Conservation (phyloP, 1,140 invertebrate species). For the Babylonia areolata region DNA sequence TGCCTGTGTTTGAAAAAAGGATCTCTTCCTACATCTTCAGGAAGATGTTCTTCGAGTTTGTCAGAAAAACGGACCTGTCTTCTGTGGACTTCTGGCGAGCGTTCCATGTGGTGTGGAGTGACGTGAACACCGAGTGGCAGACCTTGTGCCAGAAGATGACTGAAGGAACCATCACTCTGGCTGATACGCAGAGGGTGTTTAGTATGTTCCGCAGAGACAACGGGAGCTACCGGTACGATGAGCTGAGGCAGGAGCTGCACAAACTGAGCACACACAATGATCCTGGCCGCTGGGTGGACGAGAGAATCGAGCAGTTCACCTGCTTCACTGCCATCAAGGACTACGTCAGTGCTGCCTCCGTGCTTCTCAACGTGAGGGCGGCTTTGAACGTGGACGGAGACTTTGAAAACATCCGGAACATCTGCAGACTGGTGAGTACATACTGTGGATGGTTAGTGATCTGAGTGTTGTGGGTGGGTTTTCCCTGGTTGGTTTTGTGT, state of each 20-base stretch:
- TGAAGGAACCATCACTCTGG: neutral
- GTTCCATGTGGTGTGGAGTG: neutral
- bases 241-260: neutral
- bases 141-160: neutral
- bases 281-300: neutral
- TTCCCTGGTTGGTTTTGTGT: too few species aligned
- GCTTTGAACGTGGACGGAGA: neutral
- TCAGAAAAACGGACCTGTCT: neutral
- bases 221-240: neutral
- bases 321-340: conserved; percentile 11
- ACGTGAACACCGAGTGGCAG: neutral
- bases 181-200: neutral
- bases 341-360: neutral
- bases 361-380: neutral
- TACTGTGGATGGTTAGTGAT: too few species aligned
- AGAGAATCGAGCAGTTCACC: conserved; percentile 7
- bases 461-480: too few species aligned
- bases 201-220: neutral
- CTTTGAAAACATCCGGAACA: neutral
- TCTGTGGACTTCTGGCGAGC: neutral
- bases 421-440: conserved; percentile 12
- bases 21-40: neutral
- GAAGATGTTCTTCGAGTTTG: neutral
- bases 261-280: neutral
- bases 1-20: neutral